phyloP scores from a whole-genome alignment of 2,113 vertebrate genomes.

The Bothrops jararaca region DNA sequence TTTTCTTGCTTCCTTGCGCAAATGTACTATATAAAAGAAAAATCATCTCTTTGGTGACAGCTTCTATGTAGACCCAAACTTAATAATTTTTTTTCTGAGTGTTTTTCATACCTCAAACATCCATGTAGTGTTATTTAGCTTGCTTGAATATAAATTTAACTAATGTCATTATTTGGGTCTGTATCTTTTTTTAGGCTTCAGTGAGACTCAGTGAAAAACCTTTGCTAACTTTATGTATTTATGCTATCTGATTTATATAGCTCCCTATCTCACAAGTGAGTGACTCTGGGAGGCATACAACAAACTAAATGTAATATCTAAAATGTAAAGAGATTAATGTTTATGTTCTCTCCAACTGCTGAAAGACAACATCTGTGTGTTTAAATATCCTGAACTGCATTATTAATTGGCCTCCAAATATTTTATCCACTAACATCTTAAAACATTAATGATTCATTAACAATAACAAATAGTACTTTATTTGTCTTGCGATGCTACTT shows the following conservation, averaged over 20 bases:
- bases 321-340: background rate
- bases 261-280: background rate
- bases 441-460: background rate
- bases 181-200: background rate
- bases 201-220: background rate
- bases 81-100: slow-evolving; percentile 27
- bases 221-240: background rate
- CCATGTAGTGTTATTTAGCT: accelerated
- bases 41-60: slow-evolving; percentile 13
- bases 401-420: background rate
- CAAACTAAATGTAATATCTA: accelerated
- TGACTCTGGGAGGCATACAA: background rate
- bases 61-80: slow-evolving; percentile 19
- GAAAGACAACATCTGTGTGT: background rate
- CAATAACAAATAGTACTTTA: background rate
- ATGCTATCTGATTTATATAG: background rate
- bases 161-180: background rate
- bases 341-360: background rate
- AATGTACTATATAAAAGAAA: background rate
- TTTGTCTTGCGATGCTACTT: background rate
- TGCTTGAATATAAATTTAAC: background rate
- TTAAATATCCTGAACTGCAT: background rate
- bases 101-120: background rate
- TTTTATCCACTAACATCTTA: background rate
- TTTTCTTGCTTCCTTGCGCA: background rate